Evolutionary conservation across 2,888 invertebrate species (phyloP), one percentile per base, ranked within the genome.

Genomic region (Drosophila infuscata): DNA sequence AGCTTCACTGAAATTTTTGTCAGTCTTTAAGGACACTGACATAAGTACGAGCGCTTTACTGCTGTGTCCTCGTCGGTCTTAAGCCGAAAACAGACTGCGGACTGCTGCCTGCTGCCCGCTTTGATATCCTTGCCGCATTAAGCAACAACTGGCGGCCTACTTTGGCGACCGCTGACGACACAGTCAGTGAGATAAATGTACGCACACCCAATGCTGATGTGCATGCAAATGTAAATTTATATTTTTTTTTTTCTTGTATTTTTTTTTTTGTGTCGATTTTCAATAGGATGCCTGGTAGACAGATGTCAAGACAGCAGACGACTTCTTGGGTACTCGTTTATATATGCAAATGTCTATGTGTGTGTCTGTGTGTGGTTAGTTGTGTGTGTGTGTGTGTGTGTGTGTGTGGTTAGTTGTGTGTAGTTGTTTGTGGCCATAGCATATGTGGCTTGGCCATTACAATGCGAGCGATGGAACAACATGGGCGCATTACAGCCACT

Each of bases 291-390:
- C 36, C 66, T 53, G 71, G 78, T 67, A 80, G 88, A 83, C 89
- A 89, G 81, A 88, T 88, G 88, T 90, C 89, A 87, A 80, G 89
- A 84, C 88, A 89, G 87, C 78, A 77, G 74, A 72, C 88, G 78
- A 51, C 66, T 62, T 65, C 58, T 78, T 70, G 64, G 66, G 60
- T 70, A 60, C 79, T 64, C 60, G 58, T 38, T 54, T 60, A 25
- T 67, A 54, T 30, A 53, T 59, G 46, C 56, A 29, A 17, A 11
- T n/a, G 29, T 38, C 29, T 30, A 7, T 30, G 15, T 35, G 12
- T 56, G 11, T 59, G 29, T 49, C 25, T 32, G 35, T 61, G 12
- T 64, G 56, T 65, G 51, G 20, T 46, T 69, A 60, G 72, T 66
- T 53, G 56, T 51, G 48, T 17, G 35, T 30, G 11, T 54, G 6